Conservation (phyloP, 2,888 invertebrate species). For the Agriotes lineatus region DNA sequence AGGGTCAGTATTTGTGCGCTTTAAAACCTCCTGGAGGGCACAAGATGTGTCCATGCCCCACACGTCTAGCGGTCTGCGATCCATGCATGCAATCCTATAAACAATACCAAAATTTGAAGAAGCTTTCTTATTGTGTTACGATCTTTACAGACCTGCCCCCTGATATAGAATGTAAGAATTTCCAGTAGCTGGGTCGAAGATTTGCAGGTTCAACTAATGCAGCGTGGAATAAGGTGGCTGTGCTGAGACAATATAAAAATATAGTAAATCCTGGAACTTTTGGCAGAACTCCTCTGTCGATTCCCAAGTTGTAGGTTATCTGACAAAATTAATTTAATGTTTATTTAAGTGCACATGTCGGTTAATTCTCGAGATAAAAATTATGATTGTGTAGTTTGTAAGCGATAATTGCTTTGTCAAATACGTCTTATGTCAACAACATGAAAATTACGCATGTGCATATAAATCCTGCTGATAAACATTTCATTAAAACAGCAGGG, state of each 20-base stretch:
- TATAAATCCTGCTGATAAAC: too few relatives aligned
- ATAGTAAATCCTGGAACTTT: constrained; percentile 78
- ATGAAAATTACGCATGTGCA: too few relatives aligned
- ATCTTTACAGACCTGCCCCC: constrained; percentile 76
- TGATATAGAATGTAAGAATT: constrained; percentile 81
- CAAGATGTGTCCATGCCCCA: constrained; percentile 72
- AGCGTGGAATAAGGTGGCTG: constrained; percentile 82
- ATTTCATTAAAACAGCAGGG: too few relatives aligned
- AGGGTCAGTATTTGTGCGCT: constrained; percentile 65
- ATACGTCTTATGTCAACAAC: too few relatives aligned
- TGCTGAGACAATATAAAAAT: constrained; percentile 81
- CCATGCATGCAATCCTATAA: constrained; percentile 72
- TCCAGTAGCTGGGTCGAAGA: constrained; percentile 85
- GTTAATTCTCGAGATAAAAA: too few relatives aligned
- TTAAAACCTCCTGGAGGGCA: constrained; percentile 66
- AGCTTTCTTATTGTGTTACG: too few relatives aligned
- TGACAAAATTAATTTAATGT: constrained; percentile 60
- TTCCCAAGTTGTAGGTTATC: constrained; percentile 80
- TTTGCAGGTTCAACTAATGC: constrained; percentile 84
- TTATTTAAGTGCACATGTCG: neutral
- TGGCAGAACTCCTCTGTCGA: constrained; percentile 75
- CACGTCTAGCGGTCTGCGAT: constrained; percentile 70
- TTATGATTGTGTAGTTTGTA: too few relatives aligned
- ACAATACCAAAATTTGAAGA: neutral
- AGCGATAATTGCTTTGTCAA: too few relatives aligned